phyloP scores from a whole-genome alignment of 2,888 invertebrate species.

The Callosobruchus maculatus region DNA sequence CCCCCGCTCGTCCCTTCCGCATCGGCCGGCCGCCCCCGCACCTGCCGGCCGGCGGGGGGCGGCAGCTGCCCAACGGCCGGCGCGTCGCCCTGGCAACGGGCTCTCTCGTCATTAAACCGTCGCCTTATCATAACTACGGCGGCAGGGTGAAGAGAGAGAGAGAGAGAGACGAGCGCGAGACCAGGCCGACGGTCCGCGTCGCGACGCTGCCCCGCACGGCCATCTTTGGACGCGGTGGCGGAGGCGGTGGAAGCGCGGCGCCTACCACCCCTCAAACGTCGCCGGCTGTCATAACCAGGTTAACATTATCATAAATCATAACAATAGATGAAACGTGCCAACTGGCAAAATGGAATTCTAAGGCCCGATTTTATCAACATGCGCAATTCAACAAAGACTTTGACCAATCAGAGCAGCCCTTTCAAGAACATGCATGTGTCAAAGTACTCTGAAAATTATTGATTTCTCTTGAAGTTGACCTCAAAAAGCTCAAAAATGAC shows the following conservation, averaged over 20 bases:
- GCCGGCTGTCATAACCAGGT: not conserved
- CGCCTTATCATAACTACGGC: conserved; percentile 53
- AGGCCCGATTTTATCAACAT: no score
- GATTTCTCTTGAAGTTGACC: no score
- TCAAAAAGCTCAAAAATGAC: no score
- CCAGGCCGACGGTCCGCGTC: not conserved
- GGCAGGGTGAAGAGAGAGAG: not conserved
- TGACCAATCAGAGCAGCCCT: no score
- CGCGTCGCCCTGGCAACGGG: conserved; percentile 52
- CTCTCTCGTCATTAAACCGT: conserved; percentile 53
- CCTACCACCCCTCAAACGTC: not conserved
- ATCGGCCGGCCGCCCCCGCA: conserved; percentile 48
- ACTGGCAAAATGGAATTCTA: no score
- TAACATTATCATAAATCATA: no score
- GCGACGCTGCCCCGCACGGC: not conserved
- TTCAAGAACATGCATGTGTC: no score
- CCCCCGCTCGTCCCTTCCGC: conserved; percentile 40
- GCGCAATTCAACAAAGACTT: no score
- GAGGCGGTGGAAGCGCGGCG: not conserved
- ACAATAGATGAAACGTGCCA: no score
- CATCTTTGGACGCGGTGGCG: conserved; percentile 2
- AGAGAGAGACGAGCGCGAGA: not conserved
- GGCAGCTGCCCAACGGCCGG: conserved; percentile 53
- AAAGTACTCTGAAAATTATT: no score
- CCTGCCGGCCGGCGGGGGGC: conserved; percentile 44